phyloP scores from a whole-genome alignment of 2,113 vertebrate genomes.

The Chloropsis hardwickii region DNA sequence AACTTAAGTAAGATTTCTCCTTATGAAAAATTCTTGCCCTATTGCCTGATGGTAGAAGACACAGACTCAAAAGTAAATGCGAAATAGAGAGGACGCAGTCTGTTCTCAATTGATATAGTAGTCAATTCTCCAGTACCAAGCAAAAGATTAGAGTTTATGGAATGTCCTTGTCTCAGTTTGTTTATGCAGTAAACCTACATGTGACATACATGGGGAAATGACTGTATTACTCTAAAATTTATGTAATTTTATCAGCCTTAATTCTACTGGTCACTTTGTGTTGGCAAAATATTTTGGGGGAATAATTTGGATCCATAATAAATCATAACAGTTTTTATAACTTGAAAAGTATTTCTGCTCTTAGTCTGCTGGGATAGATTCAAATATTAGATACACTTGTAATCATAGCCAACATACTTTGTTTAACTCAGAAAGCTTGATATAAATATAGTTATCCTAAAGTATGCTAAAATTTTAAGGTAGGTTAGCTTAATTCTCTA shows the following conservation, averaged over 20 bases:
- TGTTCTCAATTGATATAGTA: not conserved
- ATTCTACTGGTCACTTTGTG: not conserved
- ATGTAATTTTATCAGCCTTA: not conserved
- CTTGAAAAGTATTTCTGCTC: not conserved
- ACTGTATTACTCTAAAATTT: not conserved
- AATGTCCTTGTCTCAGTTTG: not conserved
- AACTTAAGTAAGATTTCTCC: not conserved
- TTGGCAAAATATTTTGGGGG: not conserved
- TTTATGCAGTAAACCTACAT: not conserved
- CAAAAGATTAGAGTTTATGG: not conserved
- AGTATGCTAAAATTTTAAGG: not conserved
- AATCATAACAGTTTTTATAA: not conserved
- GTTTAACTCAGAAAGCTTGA: not conserved
- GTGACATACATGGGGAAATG: not conserved
- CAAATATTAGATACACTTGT: not conserved
- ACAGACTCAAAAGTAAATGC: not conserved
- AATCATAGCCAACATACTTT: not conserved
- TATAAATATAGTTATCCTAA: not conserved
- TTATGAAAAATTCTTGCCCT: not conserved
- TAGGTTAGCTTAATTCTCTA: not conserved
- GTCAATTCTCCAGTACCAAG: not conserved
- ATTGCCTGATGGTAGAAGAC: not conserved
- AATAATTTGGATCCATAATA: not conserved
- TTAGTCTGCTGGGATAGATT: not conserved
- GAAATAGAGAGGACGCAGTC: not conserved